Percentiles rank a stretch among this genome's conserved stretches.
Evolutionary conservation across 1,140 invertebrate species (phyloP).

Genomic region (Phthorimaea operculella): DNA sequence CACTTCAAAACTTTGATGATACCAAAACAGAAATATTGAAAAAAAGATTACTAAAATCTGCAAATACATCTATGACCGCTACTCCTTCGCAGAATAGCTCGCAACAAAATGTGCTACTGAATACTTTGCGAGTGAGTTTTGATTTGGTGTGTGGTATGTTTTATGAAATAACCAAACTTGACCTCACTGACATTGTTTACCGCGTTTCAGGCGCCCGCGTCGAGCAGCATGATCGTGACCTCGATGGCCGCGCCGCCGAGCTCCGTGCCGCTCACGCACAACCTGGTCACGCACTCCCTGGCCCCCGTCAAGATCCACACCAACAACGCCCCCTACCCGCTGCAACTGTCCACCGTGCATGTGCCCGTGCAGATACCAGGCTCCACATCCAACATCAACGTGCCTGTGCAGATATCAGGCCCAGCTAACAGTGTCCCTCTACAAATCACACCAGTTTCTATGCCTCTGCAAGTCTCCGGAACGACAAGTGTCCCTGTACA

Average conservation of each 20-base stretch:
- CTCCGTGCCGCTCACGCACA: slow-evolving; percentile 55
- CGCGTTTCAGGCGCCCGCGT: slow-evolving; percentile 55
- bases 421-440: slow-evolving; percentile 44
- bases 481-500: slow-evolving; percentile 57
- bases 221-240: slow-evolving; percentile 63
- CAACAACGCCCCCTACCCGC: slow-evolving; percentile 48
- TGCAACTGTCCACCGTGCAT: slow-evolving; percentile 59
- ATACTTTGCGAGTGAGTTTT: slow-evolving; percentile 60
- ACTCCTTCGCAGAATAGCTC: slow-evolving; percentile 46
- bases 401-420: slow-evolving; percentile 52
- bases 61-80: slow-evolving; percentile 31
- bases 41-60: slow-evolving; percentile 61
- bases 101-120: slow-evolving; percentile 61
- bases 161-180: slow-evolving; percentile 6
- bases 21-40: slow-evolving; percentile 64
- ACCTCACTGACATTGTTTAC: slow-evolving; percentile 15
- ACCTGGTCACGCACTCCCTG: slow-evolving; percentile 55
- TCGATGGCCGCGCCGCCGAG: slow-evolving; percentile 59
- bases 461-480: slow-evolving; percentile 56
- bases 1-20: slow-evolving; percentile 66
- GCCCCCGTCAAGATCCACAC: slow-evolving; percentile 58
- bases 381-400: slow-evolving; percentile 58
- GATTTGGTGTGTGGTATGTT: not conserved
- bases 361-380: slow-evolving; percentile 61
- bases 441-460: slow-evolving; percentile 51